Evolutionary conservation across 1,140 invertebrate genomes (phyloP).

Genomic region (Harlomillsia oculata): DNA sequence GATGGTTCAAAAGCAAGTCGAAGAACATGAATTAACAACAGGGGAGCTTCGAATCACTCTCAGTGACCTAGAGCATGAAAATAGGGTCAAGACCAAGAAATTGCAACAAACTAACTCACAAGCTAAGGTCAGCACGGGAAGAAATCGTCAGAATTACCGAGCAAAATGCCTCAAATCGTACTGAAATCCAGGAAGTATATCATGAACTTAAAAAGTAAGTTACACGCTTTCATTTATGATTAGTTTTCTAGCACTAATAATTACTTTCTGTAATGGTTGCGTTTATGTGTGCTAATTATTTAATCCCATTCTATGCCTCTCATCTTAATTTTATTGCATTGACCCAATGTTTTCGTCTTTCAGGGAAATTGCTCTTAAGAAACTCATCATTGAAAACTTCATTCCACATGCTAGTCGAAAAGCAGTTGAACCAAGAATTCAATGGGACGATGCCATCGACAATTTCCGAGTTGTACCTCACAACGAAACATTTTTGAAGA

Average conservation of each 20-base stretch:
- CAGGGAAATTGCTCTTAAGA: conserved; percentile 31
- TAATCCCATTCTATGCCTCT: too few relatives aligned
- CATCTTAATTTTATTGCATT: too few relatives aligned
- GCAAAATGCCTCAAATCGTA: conserved; percentile 16
- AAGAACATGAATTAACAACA: conserved; percentile 30
- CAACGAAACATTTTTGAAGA: conserved; percentile 11
- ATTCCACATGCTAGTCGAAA: conserved; percentile 23
- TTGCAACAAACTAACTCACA: conserved; percentile 5
- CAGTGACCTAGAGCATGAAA: conserved; percentile 4
- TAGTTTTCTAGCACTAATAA: not conserved
- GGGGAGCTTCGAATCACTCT: conserved; percentile 19
- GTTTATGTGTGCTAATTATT: too few relatives aligned
- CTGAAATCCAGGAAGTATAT: conserved; percentile 18
- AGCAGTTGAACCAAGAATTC: conserved; percentile 21
- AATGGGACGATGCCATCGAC: conserved; percentile 22
- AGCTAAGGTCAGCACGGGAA: conserved; percentile 17
- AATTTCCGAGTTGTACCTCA: conserved; percentile 18
- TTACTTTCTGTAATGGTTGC: too few relatives aligned
- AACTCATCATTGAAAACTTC: conserved; percentile 32
- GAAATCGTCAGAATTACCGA: conserved; percentile 13
- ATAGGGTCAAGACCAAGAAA: conserved; percentile 12
- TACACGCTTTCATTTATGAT: too few relatives aligned
- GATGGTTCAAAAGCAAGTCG: conserved; percentile 25
- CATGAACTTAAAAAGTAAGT: conserved; percentile 27
- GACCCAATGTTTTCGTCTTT: too few relatives aligned